phyloP scores from a whole-genome alignment of 2,888 invertebrate genomes.

The Ceramica pisi region DNA sequence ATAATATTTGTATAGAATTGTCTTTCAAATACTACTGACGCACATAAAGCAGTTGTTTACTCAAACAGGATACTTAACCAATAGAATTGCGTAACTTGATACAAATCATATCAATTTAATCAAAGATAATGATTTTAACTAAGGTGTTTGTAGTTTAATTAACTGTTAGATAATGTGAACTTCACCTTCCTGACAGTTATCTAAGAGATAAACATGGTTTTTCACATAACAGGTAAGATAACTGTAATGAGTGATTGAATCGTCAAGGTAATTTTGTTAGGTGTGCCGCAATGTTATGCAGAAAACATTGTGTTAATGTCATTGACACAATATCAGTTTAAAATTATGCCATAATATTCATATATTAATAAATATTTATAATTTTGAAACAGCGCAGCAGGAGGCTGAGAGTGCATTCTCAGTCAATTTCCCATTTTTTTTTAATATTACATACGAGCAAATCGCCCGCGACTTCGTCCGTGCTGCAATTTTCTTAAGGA shows the following conservation, averaged over 20 bases:
- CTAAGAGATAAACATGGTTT: slow-evolving; percentile 61
- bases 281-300: slow-evolving; percentile 30
- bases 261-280: slow-evolving; percentile 55
- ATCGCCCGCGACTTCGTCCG: too few species aligned
- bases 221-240: slow-evolving; percentile 55
- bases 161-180: slow-evolving; percentile 73
- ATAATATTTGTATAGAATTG: too few species aligned
- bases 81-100: slow-evolving; percentile 54
- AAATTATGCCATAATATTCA: neutral
- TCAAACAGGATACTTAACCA: slow-evolving; percentile 28
- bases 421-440: too few species aligned
- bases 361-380: too few species aligned
- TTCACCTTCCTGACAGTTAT: slow-evolving; percentile 77
- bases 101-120: slow-evolving; percentile 45
- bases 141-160: slow-evolving; percentile 56
- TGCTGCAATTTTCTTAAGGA: too few species aligned
- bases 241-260: slow-evolving; percentile 48
- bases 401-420: too few species aligned
- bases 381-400: too few species aligned
- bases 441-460: too few species aligned
- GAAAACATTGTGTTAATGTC: slow-evolving; percentile 2
- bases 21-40: too few species aligned
- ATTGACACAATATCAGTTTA: neutral
- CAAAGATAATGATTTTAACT: slow-evolving; percentile 45
- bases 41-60: neutral